Percentiles rank a stretch among this genome's conserved stretches.
phyloP scores from a whole-genome alignment of 2,888 invertebrate species.

The Leucophora obtusa region DNA sequence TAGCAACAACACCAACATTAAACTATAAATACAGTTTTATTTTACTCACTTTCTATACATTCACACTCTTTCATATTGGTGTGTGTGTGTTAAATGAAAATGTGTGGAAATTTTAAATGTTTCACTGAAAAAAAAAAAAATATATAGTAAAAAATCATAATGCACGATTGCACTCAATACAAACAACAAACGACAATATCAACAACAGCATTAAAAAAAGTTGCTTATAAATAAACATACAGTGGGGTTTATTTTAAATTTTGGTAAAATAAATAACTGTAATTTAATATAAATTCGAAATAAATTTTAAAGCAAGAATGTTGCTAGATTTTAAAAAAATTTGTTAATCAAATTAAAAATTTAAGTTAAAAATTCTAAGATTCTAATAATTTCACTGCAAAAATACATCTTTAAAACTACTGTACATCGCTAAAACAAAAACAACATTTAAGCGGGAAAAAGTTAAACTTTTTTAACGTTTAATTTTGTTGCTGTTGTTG shows the following conservation, averaged over 20 bases:
- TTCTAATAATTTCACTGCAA: no score
- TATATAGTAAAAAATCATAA: conserved; percentile 34
- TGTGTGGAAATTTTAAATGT: conserved; percentile 55
- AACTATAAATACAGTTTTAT: neutral
- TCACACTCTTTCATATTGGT: neutral
- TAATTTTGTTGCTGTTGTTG: conserved; percentile 37
- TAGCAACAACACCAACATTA: neutral
- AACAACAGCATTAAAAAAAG: conserved; percentile 12
- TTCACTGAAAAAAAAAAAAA: conserved; percentile 22
- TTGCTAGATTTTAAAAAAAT: no score
- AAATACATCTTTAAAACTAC: neutral
- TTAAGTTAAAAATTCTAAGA: no score
- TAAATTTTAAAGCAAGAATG: no score
- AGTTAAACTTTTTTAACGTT: conserved; percentile 54
- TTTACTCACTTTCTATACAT: neutral
- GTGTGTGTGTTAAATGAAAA: conserved; percentile 36
- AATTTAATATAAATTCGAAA: no score
- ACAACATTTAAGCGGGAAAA: conserved; percentile 44
- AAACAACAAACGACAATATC: conserved; percentile 5
- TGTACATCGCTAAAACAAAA: conserved; percentile 8
- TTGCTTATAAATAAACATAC: neutral
- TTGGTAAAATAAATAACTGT: no score
- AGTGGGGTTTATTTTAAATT: neutral
- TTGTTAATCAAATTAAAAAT: no score
- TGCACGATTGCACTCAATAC: conserved; percentile 46